Evolutionary conservation across 2,888 invertebrate genomes (phyloP).

Genomic region (Uloborus plumipes): DNA sequence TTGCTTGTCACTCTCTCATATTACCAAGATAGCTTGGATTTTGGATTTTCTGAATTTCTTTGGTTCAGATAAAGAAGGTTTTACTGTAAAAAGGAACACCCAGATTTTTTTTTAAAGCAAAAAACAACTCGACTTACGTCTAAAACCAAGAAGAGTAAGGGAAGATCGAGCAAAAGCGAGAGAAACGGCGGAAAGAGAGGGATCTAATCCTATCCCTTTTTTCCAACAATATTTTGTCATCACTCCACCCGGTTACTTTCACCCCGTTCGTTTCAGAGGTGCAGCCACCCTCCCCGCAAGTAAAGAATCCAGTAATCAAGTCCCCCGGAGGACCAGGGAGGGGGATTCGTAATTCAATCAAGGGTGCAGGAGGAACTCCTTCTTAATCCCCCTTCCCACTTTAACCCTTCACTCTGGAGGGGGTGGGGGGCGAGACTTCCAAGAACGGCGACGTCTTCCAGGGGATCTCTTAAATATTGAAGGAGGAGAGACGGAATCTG

Average conservation of each 20-base stretch:
- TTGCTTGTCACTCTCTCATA: no score
- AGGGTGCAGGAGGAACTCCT: conserved; percentile 18
- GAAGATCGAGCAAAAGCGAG: no score
- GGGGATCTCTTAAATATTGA: conserved; percentile 47
- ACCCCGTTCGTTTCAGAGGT: background rate
- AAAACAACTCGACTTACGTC: no score
- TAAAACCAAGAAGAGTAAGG: no score
- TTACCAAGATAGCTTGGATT: no score
- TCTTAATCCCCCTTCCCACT: conserved; percentile 32
- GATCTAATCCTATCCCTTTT: background rate
- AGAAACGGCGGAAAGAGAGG: no score
- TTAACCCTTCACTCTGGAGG: conserved; percentile 32
- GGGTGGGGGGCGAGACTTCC: conserved; percentile 23
- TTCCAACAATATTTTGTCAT: conserved; percentile 53
- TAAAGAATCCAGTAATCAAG: conserved; percentile 58
- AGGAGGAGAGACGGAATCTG: background rate
- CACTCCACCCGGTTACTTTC: conserved; percentile 39
- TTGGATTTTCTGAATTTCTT: no score
- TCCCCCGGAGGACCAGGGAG: conserved; percentile 30
- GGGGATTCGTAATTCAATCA: conserved; percentile 60
- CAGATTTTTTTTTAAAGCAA: no score
- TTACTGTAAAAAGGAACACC: no score
- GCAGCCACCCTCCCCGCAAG: conserved; percentile 3
- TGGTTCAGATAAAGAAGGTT: no score
- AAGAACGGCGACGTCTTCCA: conserved; percentile 10